Evolutionary conservation across 2,113 vertebrate species (phyloP).

Genomic region (Uria aalge): DNA sequence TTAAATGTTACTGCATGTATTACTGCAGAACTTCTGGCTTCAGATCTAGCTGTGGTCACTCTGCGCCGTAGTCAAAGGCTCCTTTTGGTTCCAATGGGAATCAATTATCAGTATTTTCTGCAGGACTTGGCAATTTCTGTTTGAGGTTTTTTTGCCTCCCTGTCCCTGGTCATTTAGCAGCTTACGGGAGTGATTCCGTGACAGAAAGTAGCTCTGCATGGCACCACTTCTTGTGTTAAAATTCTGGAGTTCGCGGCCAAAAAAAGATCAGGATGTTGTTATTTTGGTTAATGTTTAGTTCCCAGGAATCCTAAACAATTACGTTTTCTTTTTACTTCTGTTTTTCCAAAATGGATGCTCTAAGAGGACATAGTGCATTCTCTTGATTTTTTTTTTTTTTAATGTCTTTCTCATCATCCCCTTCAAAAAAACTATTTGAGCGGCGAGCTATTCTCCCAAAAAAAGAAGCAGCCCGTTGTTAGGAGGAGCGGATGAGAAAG

Average conservation of each 20-base stretch:
- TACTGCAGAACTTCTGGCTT: not conserved
- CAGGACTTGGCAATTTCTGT: not conserved
- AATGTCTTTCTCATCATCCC: not conserved
- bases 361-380: not conserved
- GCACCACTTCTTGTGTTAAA: not conserved
- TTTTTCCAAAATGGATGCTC: not conserved
- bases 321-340: not conserved
- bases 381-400: not conserved
- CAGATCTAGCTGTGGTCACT: not conserved
- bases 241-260: not conserved
- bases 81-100: not conserved
- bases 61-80: not conserved
- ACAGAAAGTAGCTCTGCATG: not conserved
- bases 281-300: not conserved
- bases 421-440: not conserved
- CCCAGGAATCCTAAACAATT: not conserved
- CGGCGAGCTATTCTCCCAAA: not conserved
- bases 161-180: not conserved
- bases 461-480: not conserved
- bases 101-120: not conserved
- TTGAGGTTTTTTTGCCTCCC: not conserved
- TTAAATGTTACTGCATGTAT: not conserved
- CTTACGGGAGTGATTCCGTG: not conserved
- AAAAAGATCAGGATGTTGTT: not conserved
- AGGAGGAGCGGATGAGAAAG: not conserved